Evolutionary conservation across 2,888 invertebrate species (phyloP).

Genomic region (Drosophila niveifrons): DNA sequence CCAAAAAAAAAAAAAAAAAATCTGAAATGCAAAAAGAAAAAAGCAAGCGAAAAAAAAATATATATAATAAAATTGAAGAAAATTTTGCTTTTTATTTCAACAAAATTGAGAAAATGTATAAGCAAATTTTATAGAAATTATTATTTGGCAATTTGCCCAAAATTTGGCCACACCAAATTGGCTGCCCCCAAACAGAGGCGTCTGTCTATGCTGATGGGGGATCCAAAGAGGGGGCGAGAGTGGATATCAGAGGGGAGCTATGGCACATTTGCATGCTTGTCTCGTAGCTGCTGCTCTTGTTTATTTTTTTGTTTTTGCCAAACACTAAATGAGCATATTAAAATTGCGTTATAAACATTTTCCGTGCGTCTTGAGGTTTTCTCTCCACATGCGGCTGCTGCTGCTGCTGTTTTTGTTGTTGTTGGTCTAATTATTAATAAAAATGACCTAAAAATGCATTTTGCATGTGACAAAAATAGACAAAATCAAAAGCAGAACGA

Average conservation of each 20-base stretch:
- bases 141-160: conserved; percentile 65
- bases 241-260: not conserved
- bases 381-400: conserved; percentile 27
- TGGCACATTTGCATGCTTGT: conserved; percentile 42
- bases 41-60: not conserved
- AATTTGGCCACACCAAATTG: conserved; percentile 39
- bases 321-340: conserved; percentile 60
- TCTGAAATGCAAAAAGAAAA: conserved; percentile 4
- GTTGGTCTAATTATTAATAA: conserved; percentile 57
- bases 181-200: conserved; percentile 27
- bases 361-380: conserved; percentile 20
- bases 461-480: conserved; percentile 49
- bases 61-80: conserved; percentile 7
- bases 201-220: conserved; percentile 3
- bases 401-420: conserved; percentile 29
- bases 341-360: conserved; percentile 58
- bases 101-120: conserved; percentile 52
- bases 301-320: conserved; percentile 1
- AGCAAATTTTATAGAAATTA: conserved; percentile 63
- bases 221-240: not conserved
- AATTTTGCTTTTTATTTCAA: conserved; percentile 55
- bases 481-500: conserved; percentile 25
- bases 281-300: conserved; percentile 13
- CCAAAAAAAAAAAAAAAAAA: conserved; percentile 21
- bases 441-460: conserved; percentile 79